Percentiles rank a stretch among this genome's conserved stretches.
Conservation (phyloP, 1,140 invertebrate species). For the Drosophila navojoa region DNA sequence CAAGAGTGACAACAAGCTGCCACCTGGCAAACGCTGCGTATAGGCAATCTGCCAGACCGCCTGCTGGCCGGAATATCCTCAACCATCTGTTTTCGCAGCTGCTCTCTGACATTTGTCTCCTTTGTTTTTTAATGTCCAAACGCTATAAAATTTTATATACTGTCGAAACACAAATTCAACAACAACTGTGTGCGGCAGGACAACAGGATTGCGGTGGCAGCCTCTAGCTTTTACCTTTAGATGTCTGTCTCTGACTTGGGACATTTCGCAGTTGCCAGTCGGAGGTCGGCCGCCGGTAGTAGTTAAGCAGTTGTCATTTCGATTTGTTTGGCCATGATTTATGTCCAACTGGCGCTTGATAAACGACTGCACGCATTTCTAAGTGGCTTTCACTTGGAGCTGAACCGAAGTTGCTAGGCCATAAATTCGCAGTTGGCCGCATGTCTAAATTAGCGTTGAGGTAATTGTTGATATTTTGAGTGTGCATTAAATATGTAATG, state of each 20-base stretch:
- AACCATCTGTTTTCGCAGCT: conserved; percentile 34
- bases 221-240: conserved; percentile 45
- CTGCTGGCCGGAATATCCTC: conserved; percentile 52
- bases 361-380: conserved; percentile 67
- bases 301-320: conserved; percentile 61
- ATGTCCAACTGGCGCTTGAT: conserved; percentile 65
- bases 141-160: conserved; percentile 76
- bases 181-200: conserved; percentile 53
- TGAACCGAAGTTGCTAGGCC: conserved; percentile 34
- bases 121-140: conserved; percentile 74
- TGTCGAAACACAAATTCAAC: conserved; percentile 17
- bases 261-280: not conserved
- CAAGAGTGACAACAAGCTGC: conserved; percentile 41
- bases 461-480: conserved; percentile 39
- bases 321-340: conserved; percentile 73
- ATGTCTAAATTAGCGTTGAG: conserved; percentile 36
- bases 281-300: conserved; percentile 8
- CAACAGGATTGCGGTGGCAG: conserved; percentile 40
- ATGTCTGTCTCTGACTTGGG: conserved; percentile 3
- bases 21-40: conserved; percentile 48
- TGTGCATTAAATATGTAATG: conserved; percentile 10
- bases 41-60: conserved; percentile 39
- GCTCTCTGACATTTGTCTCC: conserved; percentile 52
- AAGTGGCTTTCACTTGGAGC: conserved; percentile 53
- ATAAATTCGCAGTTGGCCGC: conserved; percentile 74